Conservation (phyloP, 2,113 vertebrate genomes). For the Trogon melanurus region DNA sequence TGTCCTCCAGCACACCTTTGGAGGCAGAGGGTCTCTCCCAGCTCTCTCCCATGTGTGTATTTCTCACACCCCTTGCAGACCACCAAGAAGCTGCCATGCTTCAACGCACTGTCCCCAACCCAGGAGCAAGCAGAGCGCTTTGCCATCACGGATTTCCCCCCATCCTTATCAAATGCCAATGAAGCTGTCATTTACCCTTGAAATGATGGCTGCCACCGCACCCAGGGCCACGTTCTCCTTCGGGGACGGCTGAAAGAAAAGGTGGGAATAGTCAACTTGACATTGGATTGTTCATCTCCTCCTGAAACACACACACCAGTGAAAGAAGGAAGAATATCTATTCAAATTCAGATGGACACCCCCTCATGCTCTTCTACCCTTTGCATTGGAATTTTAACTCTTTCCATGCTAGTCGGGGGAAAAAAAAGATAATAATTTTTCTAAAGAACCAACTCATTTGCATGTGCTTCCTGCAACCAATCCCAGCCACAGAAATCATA, state of each 20-base stretch:
- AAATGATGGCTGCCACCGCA: slow-evolving; percentile 63
- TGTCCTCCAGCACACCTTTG: neutral
- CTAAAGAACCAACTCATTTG: slow-evolving; percentile 76
- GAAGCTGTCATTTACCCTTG: slow-evolving; percentile 67
- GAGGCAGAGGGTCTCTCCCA: neutral
- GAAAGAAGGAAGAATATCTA: slow-evolving; percentile 52
- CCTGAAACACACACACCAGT: neutral
- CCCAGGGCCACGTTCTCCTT: slow-evolving; percentile 58
- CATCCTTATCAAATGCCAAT: neutral
- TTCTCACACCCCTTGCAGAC: neutral
- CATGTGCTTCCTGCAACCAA: slow-evolving; percentile 84
- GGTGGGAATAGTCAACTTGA: slow-evolving; percentile 37
- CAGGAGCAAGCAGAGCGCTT: neutral
- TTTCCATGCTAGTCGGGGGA: slow-evolving; percentile 6
- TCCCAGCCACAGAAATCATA: slow-evolving; percentile 70
- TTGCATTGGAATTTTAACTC: slow-evolving; percentile 65
- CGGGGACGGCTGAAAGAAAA: slow-evolving; percentile 58
- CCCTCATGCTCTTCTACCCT: neutral
- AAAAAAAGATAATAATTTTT: neutral
- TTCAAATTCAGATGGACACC: slow-evolving; percentile 69
- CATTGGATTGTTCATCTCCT: neutral
- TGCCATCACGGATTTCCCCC: neutral
- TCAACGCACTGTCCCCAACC: neutral
- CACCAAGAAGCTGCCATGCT: neutral
- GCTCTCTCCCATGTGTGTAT: accelerated